Conservation (phyloP, 2,888 invertebrate genomes). For the Drosophila antonietae region DNA sequence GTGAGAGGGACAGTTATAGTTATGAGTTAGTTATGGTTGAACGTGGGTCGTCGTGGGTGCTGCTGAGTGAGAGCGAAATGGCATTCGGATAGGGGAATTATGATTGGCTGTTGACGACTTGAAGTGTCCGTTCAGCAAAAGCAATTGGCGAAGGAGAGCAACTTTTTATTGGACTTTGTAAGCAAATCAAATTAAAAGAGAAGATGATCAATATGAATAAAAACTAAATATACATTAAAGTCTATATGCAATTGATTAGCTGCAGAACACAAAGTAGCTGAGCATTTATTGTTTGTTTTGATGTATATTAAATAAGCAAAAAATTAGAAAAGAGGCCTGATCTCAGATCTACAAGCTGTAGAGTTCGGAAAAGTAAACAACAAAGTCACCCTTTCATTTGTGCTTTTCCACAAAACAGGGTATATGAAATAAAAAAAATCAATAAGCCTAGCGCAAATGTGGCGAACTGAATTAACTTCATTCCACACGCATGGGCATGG, state of each 20-base stretch:
- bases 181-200: no score
- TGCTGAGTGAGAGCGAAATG: neutral
- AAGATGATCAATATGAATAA: neutral
- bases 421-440: slow-evolving; percentile 54
- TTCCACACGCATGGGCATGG: slow-evolving; percentile 59
- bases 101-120: neutral
- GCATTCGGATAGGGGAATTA: neutral
- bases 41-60: no score
- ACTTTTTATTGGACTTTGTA: neutral
- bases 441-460: slow-evolving; percentile 56
- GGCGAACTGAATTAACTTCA: slow-evolving; percentile 69
- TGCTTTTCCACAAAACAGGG: slow-evolving; percentile 17
- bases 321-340: neutral
- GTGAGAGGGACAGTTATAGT: no score
- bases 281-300: no score
- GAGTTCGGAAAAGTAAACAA: neutral
- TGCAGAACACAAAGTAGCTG: neutral
- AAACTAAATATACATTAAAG: neutral
- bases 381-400: neutral
- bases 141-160: neutral
- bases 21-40: no score
- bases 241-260: neutral
- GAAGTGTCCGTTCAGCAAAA: neutral
- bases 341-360: neutral
- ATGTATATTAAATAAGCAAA: neutral